Evolutionary conservation across 2,888 invertebrate species (phyloP), one percentile per base, ranked within the genome.

Genomic region (Parapristionchus giblindavisi): DNA sequence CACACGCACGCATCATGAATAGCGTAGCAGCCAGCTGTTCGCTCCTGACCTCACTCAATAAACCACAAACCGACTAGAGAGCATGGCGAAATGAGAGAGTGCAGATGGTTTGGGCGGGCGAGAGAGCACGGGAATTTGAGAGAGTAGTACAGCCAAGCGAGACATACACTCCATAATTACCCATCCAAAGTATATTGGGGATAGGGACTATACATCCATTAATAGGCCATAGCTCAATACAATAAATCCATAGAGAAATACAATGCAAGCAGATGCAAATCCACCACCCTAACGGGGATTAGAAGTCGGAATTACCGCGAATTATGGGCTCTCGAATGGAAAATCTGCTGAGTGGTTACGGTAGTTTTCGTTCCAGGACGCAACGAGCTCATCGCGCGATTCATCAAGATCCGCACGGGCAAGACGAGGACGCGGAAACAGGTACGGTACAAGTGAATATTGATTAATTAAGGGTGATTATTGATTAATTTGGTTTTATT

Each of bases 341-440:
- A 29, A 17, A 27, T 11, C 6, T 40, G 38, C 3, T 21, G 63
- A 63, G 38, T 8, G 38, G 24, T 48, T 54, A 54, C 54, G n/a
- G 43, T 17, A 27, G 36, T 68, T 32, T 27, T 17, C 17, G 75
- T 92, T 93, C 75, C 92, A 98, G 98, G 99, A 89, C 93, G 99
- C 87, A 99, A 99, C 91, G 99, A 99, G 92, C 91, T 99, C 90
- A 99, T 99, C 91, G 99, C 99, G 87, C 93, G 99, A 89, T 99
- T 99, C 91, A 99, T 99, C 90, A 99, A 99, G 92, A 91, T 99
- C 89, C 92, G 99, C 88, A 99, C 99, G 85, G 99, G 99, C 83
- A 99, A 99, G 90, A 98, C 98, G 90, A 93, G 99, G 90, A 98
- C 99, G 89, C 92, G 99, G 89, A 99, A 99, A 91, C 99, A 99